Base-by-base conservation (phyloP, 2,797 vertebrate species). In the Etheostoma perlongum region DNA sequence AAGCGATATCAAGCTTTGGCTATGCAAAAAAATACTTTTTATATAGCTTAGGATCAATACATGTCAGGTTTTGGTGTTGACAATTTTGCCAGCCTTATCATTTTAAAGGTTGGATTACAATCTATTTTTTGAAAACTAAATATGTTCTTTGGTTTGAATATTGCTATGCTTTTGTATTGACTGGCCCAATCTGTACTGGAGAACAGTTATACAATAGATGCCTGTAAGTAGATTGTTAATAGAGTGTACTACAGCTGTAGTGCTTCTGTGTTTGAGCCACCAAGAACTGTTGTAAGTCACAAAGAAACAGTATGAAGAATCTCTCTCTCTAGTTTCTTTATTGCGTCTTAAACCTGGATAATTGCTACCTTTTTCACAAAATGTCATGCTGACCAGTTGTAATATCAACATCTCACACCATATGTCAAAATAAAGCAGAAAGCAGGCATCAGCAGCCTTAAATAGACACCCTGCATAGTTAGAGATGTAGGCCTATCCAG, bases 401-500 rank as follows among this genome's bases (percentile, higher is more conserved):
- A 19, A 51, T 40, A 65, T 62, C 44, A 59, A 10, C 72, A 55
- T 55, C 36, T 72, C 58, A 30, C 33, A 55, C 25, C 76, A 69
- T 49, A 59, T 78, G 65, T 84, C 44, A 15, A 51, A 77, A 70
- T 64, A 76, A 73, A 72, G 47, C 54, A 75, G 65, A 68, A 67
- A 55, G 65, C 13, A 62, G 54, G 42, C 44, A 46, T 14, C 44
- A 72, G 72, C 44, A 57, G 47, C 64, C 30, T 65, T 44, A 83
- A 91, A 89, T 76, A 86, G 82, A 81, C 25, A 9, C 2, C 21
- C 52, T 55, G 47, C 63, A 61, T 79, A 68, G 84, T 79, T 70
- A 70, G 60, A 66, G 81, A 72, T 2, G 0, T 13, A 30, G 30
- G 30, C 30, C 30, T 30, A 63, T 64, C n/a, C 36, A 36, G 60